Percentiles rank a stretch among this genome's conserved stretches.
Evolutionary conservation across 2,888 invertebrate genomes (phyloP).

Genomic region (Drosophila kokeensis): DNA sequence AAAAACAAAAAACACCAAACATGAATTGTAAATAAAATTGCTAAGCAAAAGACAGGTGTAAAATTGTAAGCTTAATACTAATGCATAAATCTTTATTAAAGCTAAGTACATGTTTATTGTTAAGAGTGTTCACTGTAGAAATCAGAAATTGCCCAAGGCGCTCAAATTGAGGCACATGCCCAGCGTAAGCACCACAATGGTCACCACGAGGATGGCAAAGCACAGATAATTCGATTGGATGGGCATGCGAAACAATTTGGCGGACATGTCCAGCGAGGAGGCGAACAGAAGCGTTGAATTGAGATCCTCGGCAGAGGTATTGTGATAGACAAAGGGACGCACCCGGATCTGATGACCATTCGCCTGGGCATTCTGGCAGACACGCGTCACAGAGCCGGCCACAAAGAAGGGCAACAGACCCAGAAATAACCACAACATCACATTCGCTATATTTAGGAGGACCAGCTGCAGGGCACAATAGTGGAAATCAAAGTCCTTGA

Average conservation of each 20-base stretch:
- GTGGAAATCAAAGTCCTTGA: conserved; percentile 87
- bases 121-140: not conserved
- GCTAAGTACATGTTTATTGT: conserved; percentile 35
- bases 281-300: conserved; percentile 91
- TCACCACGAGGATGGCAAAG: conserved; percentile 87
- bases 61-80: conserved; percentile 41
- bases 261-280: conserved; percentile 90
- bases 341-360: conserved; percentile 92
- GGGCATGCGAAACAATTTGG: conserved; percentile 90
- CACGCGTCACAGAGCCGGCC: conserved; percentile 91
- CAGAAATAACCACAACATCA: conserved; percentile 81
- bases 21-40: conserved; percentile 69
- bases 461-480: conserved; percentile 87
- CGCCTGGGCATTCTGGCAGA: conserved; percentile 89
- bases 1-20: conserved; percentile 14
- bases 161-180: conserved; percentile 88
- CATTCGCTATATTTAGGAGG: conserved; percentile 89
- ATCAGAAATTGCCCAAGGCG: conserved; percentile 68
- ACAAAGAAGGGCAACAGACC: conserved; percentile 85
- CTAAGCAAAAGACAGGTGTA: conserved; percentile 47
- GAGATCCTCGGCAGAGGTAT: conserved; percentile 90
- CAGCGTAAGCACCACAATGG: conserved; percentile 88
- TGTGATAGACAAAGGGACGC: conserved; percentile 92
- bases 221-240: conserved; percentile 90
- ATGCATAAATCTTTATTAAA: conserved; percentile 35